Conservation (phyloP, 2,888 invertebrate species). For the Nipponacmea schrenckii region DNA sequence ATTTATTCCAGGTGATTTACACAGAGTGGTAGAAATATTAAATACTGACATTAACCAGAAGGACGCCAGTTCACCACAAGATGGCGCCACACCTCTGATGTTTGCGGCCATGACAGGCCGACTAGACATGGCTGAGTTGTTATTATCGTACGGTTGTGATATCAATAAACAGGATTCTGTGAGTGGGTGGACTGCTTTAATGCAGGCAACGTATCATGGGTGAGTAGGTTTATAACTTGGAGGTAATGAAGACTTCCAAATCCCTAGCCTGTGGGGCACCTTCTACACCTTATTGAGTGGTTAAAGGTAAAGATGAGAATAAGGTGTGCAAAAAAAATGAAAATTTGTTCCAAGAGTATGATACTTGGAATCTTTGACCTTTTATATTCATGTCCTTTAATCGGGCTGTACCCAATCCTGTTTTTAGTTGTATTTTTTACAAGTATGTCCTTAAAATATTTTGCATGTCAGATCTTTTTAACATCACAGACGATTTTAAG, state of each 20-base stretch:
- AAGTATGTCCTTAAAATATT: too few relatives aligned
- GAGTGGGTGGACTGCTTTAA: conserved; percentile 69
- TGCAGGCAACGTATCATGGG: conserved; percentile 70
- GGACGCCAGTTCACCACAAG: conserved; percentile 62
- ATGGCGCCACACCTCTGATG: conserved; percentile 69
- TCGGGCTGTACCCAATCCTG: too few relatives aligned
- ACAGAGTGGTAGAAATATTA: conserved; percentile 57
- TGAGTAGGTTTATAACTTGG: conserved; percentile 29
- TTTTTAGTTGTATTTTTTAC: too few relatives aligned
- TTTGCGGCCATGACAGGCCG: conserved; percentile 68
- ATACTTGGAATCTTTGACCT: too few relatives aligned
- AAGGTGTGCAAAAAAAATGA: too few relatives aligned
- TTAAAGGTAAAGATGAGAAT: too few relatives aligned
- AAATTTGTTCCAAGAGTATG: too few relatives aligned
- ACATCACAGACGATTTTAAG: too few relatives aligned
- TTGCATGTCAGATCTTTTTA: too few relatives aligned
- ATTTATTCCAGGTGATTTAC: conserved; percentile 56
- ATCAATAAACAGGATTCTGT: conserved; percentile 67
- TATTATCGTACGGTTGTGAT: conserved; percentile 66
- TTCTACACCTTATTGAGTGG: not conserved
- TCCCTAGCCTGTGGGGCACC: not conserved
- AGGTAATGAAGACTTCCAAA: not conserved
- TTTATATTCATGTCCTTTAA: too few relatives aligned
- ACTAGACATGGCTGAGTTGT: conserved; percentile 63
- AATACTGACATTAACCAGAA: conserved; percentile 59